Conservation (phyloP, 2,888 invertebrate species). For the Yponomeuta malinellus region DNA sequence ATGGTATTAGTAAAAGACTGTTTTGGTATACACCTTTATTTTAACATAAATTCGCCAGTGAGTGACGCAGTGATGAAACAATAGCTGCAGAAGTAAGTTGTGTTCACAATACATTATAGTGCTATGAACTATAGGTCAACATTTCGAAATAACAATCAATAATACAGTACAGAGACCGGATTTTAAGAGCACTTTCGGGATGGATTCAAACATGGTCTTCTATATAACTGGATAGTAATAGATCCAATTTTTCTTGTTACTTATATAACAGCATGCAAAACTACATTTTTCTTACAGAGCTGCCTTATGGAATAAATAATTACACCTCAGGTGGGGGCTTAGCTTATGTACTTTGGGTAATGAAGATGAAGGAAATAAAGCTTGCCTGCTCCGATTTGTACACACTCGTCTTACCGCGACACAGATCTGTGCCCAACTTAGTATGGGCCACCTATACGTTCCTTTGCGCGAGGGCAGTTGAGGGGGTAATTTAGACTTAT, state of each 20-base stretch:
- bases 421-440: too few species aligned
- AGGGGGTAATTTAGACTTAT: background rate
- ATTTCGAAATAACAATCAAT: constrained; percentile 8
- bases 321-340: background rate
- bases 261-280: constrained; percentile 8
- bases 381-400: background rate
- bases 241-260: background rate
- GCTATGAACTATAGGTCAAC: background rate
- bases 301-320: constrained; percentile 6
- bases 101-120: background rate
- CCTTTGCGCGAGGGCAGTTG: too few species aligned
- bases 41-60: constrained; percentile 18
- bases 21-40: constrained; percentile 43
- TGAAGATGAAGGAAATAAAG: background rate
- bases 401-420: too few species aligned
- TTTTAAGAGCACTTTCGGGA: constrained; percentile 19
- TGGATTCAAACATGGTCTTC: constrained; percentile 12
- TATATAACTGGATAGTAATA: background rate
- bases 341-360: background rate
- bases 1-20: constrained; percentile 21
- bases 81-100: constrained; percentile 1
- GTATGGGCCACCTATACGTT: too few species aligned
- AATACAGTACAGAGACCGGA: constrained; percentile 6
- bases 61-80: constrained; percentile 5
- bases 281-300: background rate